A percentile compares a stretch with the other conserved stretches of the same genome.
These are phyloP conservation scores for Autographa gamma DNA, from an alignment of 2,888 invertebrate genomes.

Conservation along the genomic window DNA sequence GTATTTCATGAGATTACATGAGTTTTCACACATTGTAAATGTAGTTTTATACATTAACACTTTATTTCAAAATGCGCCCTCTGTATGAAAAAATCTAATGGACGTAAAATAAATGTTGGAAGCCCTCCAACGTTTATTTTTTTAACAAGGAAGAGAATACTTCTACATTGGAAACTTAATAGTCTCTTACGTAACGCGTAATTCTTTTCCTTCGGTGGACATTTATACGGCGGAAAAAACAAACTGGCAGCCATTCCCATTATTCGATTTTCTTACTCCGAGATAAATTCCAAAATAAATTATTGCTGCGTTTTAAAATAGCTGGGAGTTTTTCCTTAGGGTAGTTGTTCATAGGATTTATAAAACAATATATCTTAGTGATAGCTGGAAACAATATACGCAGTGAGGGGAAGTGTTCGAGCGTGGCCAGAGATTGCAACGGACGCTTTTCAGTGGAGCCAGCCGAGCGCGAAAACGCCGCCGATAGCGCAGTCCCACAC, in stretches of 20 bases:
- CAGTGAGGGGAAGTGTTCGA: slow-evolving; percentile 73
- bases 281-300: slow-evolving; percentile 48
- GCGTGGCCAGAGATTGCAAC: slow-evolving; percentile 76
- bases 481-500: slow-evolving; percentile 49
- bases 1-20: too few relatives aligned
- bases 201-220: slow-evolving; percentile 28
- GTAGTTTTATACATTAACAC: too few relatives aligned
- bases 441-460: slow-evolving; percentile 76
- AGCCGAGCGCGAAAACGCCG: slow-evolving; percentile 75
- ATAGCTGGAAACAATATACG: slow-evolving; percentile 54
- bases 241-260: slow-evolving; percentile 47
- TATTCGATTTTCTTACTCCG: slow-evolving; percentile 43
- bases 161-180: slow-evolving; percentile 13
- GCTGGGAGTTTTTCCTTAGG: slow-evolving; percentile 32
- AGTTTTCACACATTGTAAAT: too few relatives aligned
- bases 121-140: neutral
- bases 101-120: neutral
- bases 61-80: too few relatives aligned
- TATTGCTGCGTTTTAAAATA: slow-evolving; percentile 41
- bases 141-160: neutral
- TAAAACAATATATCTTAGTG: slow-evolving; percentile 46
- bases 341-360: slow-evolving; percentile 30
- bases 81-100: neutral
- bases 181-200: slow-evolving; percentile 32
- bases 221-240: slow-evolving; percentile 46